phyloP scores from a whole-genome alignment of 2,797 vertebrate species.

The Tapirus indicus region DNA sequence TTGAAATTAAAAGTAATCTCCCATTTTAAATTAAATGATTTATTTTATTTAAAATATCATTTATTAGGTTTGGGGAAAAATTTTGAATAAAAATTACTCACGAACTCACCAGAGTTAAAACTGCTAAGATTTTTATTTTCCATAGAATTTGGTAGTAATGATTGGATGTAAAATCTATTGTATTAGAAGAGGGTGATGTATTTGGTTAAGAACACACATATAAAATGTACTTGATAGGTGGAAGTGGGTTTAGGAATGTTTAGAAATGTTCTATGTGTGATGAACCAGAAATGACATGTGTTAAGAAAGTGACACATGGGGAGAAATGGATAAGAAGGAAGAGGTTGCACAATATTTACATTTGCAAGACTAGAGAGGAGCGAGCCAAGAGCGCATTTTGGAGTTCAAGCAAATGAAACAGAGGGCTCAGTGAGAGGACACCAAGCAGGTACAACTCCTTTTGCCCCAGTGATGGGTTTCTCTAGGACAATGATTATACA shows the following conservation, averaged over 20 bases:
- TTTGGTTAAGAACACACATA: not conserved
- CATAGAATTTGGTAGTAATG: not conserved
- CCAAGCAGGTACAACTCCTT: not conserved
- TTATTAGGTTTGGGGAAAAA: not conserved
- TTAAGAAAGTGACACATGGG: not conserved
- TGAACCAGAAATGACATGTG: not conserved
- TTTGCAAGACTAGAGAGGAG: not conserved
- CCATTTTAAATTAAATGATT: not conserved
- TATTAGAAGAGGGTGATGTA: not conserved
- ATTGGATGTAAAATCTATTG: not conserved
- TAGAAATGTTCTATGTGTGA: not conserved
- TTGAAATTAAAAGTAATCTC: slow-evolving; percentile 39
- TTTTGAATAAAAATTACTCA: not conserved
- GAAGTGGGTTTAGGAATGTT: not conserved
- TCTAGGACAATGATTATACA: not conserved
- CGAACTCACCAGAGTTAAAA: not conserved
- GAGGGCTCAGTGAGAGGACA: not conserved
- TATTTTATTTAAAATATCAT: slow-evolving; percentile 47
- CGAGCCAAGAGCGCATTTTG: not conserved
- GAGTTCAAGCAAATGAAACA: not conserved
- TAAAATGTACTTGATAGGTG: not conserved
- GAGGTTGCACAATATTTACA: not conserved
- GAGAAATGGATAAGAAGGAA: not conserved
- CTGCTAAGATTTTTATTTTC: not conserved
- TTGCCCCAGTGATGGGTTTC: not conserved